Conservation (phyloP, 2,113 vertebrate genomes). For the Microcebus tavaratra region DNA sequence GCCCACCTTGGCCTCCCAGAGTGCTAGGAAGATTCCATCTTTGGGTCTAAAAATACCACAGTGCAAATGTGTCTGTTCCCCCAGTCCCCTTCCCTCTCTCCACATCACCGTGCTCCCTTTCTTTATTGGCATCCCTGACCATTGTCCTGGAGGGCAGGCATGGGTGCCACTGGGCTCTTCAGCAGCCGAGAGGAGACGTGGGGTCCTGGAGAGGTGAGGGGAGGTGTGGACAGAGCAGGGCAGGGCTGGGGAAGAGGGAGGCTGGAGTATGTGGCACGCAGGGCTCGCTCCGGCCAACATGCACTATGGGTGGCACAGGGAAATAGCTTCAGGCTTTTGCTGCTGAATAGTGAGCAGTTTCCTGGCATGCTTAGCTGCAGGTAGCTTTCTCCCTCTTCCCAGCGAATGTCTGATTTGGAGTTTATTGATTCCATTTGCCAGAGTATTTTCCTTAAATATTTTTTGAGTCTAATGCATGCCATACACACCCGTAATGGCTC, state of each 20-base stretch:
- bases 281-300: rapidly evolving
- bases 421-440: constrained; percentile 81
- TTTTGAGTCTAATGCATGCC: constrained; percentile 69
- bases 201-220: neutral
- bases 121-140: constrained; percentile 42
- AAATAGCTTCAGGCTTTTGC: constrained; percentile 14
- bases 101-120: neutral
- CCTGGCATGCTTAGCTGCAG: neutral
- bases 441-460: constrained; percentile 79
- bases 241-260: neutral
- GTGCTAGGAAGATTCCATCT: constrained; percentile 49
- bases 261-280: neutral
- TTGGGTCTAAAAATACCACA: constrained; percentile 71
- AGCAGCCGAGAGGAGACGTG: neutral
- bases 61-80: constrained; percentile 62
- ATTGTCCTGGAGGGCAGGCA: constrained; percentile 15
- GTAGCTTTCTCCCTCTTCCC: constrained; percentile 12
- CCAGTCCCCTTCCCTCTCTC: neutral
- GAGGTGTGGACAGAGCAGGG: neutral
- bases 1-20: no score
- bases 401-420: constrained; percentile 61
- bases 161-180: neutral
- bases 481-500: constrained; percentile 53
- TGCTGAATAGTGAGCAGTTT: constrained; percentile 53
- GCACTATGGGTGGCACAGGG: neutral